Conservation (phyloP, 2,888 invertebrate species). For the Pyralis farinalis region DNA sequence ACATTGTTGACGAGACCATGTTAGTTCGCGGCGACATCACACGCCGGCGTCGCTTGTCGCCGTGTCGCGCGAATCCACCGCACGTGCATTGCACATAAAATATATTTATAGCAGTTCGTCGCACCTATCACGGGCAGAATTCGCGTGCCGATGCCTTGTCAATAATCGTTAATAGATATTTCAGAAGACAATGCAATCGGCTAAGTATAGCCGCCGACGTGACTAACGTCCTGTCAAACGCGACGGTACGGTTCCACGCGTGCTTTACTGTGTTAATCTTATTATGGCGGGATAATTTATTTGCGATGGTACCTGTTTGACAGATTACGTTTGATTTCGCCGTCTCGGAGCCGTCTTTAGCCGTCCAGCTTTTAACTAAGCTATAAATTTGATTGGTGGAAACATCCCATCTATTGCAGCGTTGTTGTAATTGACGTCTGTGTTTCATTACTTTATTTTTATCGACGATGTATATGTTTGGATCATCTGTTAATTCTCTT, state of each 20-base stretch:
- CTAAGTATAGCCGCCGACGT: constrained; percentile 69
- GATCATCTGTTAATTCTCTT: too few species aligned
- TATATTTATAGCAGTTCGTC: constrained; percentile 79
- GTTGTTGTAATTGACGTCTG: constrained; percentile 6
- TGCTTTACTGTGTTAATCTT: constrained; percentile 62
- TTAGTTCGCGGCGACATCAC: neutral
- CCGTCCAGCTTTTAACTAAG: constrained; percentile 18
- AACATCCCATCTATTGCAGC: constrained; percentile 13
- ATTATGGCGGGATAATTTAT: constrained; percentile 75
- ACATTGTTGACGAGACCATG: too few species aligned
- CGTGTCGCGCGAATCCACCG: constrained; percentile 36
- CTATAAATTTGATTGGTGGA: constrained; percentile 21
- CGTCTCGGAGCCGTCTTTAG: constrained; percentile 26
- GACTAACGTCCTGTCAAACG: constrained; percentile 69
- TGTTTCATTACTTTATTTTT: constrained; percentile 1
- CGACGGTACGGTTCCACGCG: constrained; percentile 29
- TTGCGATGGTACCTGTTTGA: constrained; percentile 65
- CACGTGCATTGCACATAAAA: constrained; percentile 60
- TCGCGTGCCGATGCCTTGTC: constrained; percentile 80
- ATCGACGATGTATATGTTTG: too few species aligned
- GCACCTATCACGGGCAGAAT: constrained; percentile 74
- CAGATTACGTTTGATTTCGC: constrained; percentile 54
- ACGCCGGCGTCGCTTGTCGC: constrained; percentile 31
- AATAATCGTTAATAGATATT: constrained; percentile 81
- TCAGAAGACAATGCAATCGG: constrained; percentile 79